Evolutionary conservation across 2,888 invertebrate species (phyloP), one percentile per base, ranked within the genome.

Genomic region (Drymonia ruficornis): DNA sequence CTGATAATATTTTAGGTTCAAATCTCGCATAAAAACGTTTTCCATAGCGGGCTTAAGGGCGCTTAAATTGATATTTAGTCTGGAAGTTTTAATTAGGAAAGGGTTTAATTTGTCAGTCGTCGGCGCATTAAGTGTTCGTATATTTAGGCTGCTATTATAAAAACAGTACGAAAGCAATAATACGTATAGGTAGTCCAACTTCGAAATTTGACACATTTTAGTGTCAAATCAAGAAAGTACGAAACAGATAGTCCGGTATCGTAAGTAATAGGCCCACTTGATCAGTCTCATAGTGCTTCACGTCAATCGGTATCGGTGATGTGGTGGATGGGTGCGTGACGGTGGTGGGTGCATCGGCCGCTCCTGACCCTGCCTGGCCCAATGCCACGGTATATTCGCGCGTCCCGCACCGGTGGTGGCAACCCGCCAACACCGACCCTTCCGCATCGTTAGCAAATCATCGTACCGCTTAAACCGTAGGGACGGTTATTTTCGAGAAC

Each of bases 351-450:
- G 87, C 91, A 90, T 88, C 84, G 91, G 55, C 87, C 91, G 91
- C 89, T 89, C 91, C 86, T 91, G 91, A 92, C 91, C 91, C 86
- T 91, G 91, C 87, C 89, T 90, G 90, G 91, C 87, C 86, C 91
- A 90, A 89, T 91, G 91, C 91, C 91, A 91, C 88, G 78, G 78
- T 83, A 76, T 78, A 83, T 84, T 79, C 74, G 76, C 75, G 66
- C 74, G 65, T 59, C 61, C 43, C 60, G 63, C 76, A 74, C 67
- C 74, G 81, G 89, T 59, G 60, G 72, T 72, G 72, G 90, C 91
- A 89, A 49, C 44, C 63, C 65, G 90, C 91, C 91, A 90, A 84
- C 73, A 63, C 66, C 67, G 78, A 82, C 83, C 85, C 89, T 91
- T 90, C 91, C 91, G 91, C 89, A 85, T 91, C 82, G 85, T 81